Percentiles rank a stretch among this genome's conserved stretches.
Evolutionary conservation across 2,888 invertebrate genomes (phyloP).

Genomic region (Epistrophe grossulariae): DNA sequence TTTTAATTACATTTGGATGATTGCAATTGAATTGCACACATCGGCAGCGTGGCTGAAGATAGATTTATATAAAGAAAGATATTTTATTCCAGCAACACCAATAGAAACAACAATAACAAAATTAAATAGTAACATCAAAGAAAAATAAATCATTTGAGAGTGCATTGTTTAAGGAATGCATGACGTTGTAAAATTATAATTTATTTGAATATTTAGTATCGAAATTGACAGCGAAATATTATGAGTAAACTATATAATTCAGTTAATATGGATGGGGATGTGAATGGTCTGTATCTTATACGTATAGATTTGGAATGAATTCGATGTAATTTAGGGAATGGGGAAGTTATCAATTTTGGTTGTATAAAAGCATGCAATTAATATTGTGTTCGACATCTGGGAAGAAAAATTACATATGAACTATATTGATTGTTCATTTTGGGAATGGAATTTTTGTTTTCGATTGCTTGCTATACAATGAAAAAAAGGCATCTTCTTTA

Average conservation of each 20-base stretch:
- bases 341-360: constrained; percentile 21
- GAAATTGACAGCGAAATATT: constrained; percentile 27
- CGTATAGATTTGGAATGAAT: background rate
- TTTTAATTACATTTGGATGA: constrained; percentile 71
- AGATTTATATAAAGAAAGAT: constrained; percentile 7
- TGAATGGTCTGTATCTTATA: background rate
- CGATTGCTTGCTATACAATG: background rate
- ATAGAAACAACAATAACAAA: background rate
- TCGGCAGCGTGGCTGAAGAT: background rate
- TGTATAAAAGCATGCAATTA: constrained; percentile 23
- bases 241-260: background rate
- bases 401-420: background rate
- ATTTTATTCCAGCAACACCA: constrained; percentile 32
- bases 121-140: constrained; percentile 49
- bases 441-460: constrained; percentile 2
- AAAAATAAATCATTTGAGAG: constrained; percentile 47
- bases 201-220: constrained; percentile 46
- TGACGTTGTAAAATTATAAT: constrained; percentile 43
- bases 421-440: constrained; percentile 4
- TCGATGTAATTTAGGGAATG: constrained; percentile 18
- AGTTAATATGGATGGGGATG: background rate
- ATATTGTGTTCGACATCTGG: background rate
- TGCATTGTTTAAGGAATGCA: constrained; percentile 61
- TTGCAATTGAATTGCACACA: constrained; percentile 68
- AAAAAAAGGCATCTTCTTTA: background rate